These are phyloP conservation scores for Macrotrachela quadricornifera DNA, from an alignment of 1,140 invertebrate species.

Conservation along the genomic window DNA sequence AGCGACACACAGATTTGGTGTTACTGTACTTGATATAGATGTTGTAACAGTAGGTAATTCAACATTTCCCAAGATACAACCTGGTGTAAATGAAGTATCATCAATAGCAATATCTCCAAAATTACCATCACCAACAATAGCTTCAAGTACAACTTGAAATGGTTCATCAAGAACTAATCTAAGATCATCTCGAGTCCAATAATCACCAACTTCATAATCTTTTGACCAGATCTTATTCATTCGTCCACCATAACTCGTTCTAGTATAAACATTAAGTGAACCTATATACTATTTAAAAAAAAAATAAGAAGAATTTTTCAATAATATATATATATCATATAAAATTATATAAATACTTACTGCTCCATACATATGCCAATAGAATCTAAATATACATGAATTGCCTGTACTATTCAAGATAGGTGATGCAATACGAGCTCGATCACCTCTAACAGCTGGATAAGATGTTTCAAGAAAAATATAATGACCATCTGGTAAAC, in stretches of 20 bases:
- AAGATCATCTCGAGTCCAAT: constrained; percentile 12
- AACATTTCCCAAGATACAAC: constrained; percentile 7
- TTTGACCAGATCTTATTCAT: constrained; percentile 15
- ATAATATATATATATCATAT: too few relatives aligned
- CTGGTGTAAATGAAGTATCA: constrained; percentile 24
- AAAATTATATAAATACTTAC: constrained; percentile 13
- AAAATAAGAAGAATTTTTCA: too few relatives aligned
- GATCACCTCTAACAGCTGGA: constrained; percentile 41
- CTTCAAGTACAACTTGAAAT: constrained; percentile 11
- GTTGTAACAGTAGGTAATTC: neutral
- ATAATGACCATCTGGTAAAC: constrained; percentile 41
- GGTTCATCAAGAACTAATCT: constrained; percentile 9
- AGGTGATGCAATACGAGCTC: constrained; percentile 32
- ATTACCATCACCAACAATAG: constrained; percentile 10
- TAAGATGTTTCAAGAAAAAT: constrained; percentile 50
- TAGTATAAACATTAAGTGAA: constrained; percentile 13
- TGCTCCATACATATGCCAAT: constrained; percentile 49
- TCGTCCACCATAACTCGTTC: constrained; percentile 13
- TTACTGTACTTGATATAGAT: constrained; percentile 9
- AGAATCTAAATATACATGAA: constrained; percentile 38
- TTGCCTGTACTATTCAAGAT: constrained; percentile 38
- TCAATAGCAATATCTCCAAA: constrained; percentile 22
- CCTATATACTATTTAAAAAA: constrained; percentile 7
- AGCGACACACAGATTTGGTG: too few relatives aligned
- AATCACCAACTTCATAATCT: neutral